Evolutionary conservation across 2,797 vertebrate genomes (phyloP), one percentile per base, ranked within the genome.

Genomic region (Amniataba percoides): DNA sequence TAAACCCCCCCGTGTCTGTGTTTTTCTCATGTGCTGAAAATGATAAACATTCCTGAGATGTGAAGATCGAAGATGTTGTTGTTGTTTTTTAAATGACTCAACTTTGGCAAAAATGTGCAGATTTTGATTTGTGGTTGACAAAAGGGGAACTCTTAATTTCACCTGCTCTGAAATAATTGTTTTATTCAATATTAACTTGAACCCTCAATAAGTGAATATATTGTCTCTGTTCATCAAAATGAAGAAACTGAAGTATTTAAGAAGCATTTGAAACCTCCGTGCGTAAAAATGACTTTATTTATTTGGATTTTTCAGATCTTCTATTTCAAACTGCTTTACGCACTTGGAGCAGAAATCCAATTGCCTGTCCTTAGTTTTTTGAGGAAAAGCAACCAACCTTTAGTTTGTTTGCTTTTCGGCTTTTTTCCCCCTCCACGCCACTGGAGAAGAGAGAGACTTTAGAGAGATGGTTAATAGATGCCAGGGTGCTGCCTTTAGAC

Each of bases 371-470:
- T 70, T 25, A 19, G 62, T 83, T 83, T 80, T 63, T 40, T 69
- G 82, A 74, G 70, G 64, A 74, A 81, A 83, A 90, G 71, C 67
- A 76, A 84, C 83, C 91, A 88, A 84, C 88, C 93, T 85, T 81
- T 86, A 84, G 94, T 86, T 91, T 96, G 95, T 97, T 97, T 97
- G 95, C 93, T 95, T 95, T 97, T 95, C 87, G 94, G 95, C 95
- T 96, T 96, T 95, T 68, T 69, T 31, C 5, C 5, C 5, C 5
- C 60, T 62, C 86, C 93, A 92, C 86, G 76, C 77, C 78, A 72
- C 89, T 90, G 93, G 88, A 93, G 92, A 89, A 94, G 91, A 94
- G 93, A 77, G 86, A 78, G 89, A 88, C 83, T 89, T 94, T 92
- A 86, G 90, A 89, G 90, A 94, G 95, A 94, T 95, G 93, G 92